Evolutionary conservation across 2,113 vertebrate genomes (phyloP).

Genomic region (Orthonyx spaldingii): DNA sequence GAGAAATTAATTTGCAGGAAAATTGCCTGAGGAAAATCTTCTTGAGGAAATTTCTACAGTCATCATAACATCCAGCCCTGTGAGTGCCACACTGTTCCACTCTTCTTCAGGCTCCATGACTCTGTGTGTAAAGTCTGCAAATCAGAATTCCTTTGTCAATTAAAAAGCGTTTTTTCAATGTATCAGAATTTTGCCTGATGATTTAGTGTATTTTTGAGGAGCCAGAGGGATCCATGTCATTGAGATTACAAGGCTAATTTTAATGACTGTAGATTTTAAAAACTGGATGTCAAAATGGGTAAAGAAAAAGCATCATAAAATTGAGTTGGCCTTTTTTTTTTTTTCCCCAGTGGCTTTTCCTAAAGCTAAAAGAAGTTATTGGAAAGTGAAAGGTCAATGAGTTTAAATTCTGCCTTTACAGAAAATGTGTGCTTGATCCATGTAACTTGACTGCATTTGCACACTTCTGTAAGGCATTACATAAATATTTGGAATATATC

Average conservation of each 20-base stretch:
- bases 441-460: not conserved
- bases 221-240: not conserved
- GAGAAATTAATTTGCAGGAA: not conserved
- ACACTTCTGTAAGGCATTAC: not conserved
- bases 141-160: not conserved
- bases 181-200: not conserved
- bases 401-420: constrained; percentile 35
- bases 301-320: constrained; percentile 1
- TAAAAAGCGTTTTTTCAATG: not conserved
- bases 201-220: not conserved
- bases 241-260: constrained; percentile 7
- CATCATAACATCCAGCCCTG: not conserved
- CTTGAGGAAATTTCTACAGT: not conserved
- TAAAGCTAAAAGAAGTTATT: constrained; percentile 53
- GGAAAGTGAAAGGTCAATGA: constrained; percentile 26
- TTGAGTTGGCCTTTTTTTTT: not conserved
- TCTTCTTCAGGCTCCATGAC: not conserved
- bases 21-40: not conserved
- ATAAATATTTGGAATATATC: not conserved
- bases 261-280: constrained; percentile 8
- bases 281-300: not conserved
- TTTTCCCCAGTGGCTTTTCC: not conserved
- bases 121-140: not conserved
- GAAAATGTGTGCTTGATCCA: not conserved
- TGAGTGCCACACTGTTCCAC: not conserved